A percentile compares a stretch with the other conserved stretches of the same genome.
These are phyloP conservation scores for Imbricaverruca yamaguchii DNA, from an alignment of 2,888 invertebrate genomes.

Conservation along the genomic window DNA sequence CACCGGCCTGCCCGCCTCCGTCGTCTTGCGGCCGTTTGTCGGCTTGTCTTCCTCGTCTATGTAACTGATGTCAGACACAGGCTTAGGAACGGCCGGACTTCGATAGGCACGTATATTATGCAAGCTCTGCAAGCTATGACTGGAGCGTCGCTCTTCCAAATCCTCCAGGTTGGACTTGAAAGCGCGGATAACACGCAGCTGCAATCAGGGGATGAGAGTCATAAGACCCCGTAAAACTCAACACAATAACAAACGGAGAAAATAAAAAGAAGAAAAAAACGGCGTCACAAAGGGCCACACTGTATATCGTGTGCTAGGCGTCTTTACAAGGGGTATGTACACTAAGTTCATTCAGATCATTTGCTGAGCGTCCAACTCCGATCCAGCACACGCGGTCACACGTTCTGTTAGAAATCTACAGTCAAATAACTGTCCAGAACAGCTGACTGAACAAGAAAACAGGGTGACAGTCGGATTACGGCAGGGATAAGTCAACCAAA, in stretches of 20 bases:
- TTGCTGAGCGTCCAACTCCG: background rate
- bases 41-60: conserved; percentile 58
- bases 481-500: background rate
- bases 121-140: conserved; percentile 93
- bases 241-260: conserved; percentile 20
- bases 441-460: background rate
- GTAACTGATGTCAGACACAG: conserved; percentile 75
- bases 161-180: conserved; percentile 99
- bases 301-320: conserved; percentile 5
- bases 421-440: background rate
- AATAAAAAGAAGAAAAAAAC: conserved; percentile 21
- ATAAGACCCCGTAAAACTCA: conserved; percentile 27
- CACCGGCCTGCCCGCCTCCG: background rate
- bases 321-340: background rate
- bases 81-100: conserved; percentile 62
- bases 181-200: conserved; percentile 99
- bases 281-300: background rate
- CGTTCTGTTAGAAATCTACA: background rate
- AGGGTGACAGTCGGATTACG: background rate
- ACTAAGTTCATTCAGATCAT: background rate
- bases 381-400: background rate
- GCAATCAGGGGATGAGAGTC: conserved; percentile 56
- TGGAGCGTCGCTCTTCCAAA: conserved; percentile 96
- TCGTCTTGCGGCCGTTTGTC: conserved; percentile 29
- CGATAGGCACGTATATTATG: conserved; percentile 74